Percentiles rank a stretch among this genome's conserved stretches.
These are phyloP conservation scores for Crotophaga sulcirostris DNA, from an alignment of 2,113 vertebrate genomes.

Conservation along the genomic window DNA sequence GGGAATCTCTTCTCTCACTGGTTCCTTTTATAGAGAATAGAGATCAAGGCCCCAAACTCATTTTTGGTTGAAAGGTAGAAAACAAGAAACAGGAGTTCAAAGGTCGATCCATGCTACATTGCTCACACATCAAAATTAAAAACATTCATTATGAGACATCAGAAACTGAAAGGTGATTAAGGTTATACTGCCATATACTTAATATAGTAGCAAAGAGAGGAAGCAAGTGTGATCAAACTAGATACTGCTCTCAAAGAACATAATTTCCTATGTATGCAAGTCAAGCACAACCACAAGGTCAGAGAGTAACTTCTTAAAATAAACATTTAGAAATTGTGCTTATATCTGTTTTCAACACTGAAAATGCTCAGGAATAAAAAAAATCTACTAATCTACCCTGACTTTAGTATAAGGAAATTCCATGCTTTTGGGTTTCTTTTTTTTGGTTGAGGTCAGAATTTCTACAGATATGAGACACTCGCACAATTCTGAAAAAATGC, in stretches of 20 bases:
- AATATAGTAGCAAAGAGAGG: background rate
- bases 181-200: background rate
- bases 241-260: background rate
- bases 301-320: background rate
- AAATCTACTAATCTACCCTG: background rate
- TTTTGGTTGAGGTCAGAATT: background rate
- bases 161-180: background rate
- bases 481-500: background rate
- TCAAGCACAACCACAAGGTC: background rate
- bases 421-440: background rate
- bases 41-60: background rate
- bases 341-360: background rate
- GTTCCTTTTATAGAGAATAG: background rate
- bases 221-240: background rate
- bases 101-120: background rate
- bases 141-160: background rate
- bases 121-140: background rate
- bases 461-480: background rate
- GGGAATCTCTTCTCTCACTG: background rate
- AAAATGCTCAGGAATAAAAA: background rate
- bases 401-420: background rate
- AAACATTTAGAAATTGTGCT: background rate
- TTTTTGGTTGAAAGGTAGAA: background rate
- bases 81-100: background rate
- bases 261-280: background rate